Evolutionary conservation across 2,113 vertebrate genomes (phyloP), one percentile per base, ranked within the genome.

Genomic region (Grallaria varia): DNA sequence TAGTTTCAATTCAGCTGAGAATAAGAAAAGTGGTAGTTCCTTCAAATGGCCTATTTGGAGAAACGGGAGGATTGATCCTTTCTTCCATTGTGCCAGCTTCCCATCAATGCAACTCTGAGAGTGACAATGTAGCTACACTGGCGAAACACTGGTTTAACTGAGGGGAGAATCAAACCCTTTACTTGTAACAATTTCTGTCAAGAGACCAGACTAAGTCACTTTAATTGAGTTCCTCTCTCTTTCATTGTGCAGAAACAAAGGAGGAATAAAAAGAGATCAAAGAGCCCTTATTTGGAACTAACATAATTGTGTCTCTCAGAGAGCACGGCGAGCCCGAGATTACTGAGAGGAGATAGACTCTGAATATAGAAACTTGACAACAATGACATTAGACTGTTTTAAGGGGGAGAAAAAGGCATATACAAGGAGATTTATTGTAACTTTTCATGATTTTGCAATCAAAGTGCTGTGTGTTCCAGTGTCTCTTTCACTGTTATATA

Each of bases 191-290:
- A 92, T 81, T 95, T 87, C 96, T 95, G 93, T 95, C 96, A 96
- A 93, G 94, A 94, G 94, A 91, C 90, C 47, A 87, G 89, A 76
- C 83, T 93, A 92, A 96, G 94, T 95, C 93, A 92, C 91, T 90
- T 96, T 95, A 95, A 97, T 95, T 96, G 95, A 96, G 95, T 96
- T 96, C 87, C 84, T 75, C 93, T 96, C 12, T 2, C 93, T 94
- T 89, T 96, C 84, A 92, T 94, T 96, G 93, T 94, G 84, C 84
- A 39, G 96, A 95, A 96, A 96, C 93, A 95, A 95, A 95, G 96
- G 63, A 94, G 89, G 95, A 95, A 95, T 96, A 95, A 96, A 95
- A 96, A 94, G 90, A 95, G 95, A 96, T 97, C 95, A 97, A 97
- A 96, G 93, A 95, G 83, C 68, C 90, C 88, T 97, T 97, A 95